Percentiles rank a stretch among this genome's conserved stretches.
phyloP scores from a whole-genome alignment of 2,797 vertebrate species.

The Alfaro cultratus region DNA sequence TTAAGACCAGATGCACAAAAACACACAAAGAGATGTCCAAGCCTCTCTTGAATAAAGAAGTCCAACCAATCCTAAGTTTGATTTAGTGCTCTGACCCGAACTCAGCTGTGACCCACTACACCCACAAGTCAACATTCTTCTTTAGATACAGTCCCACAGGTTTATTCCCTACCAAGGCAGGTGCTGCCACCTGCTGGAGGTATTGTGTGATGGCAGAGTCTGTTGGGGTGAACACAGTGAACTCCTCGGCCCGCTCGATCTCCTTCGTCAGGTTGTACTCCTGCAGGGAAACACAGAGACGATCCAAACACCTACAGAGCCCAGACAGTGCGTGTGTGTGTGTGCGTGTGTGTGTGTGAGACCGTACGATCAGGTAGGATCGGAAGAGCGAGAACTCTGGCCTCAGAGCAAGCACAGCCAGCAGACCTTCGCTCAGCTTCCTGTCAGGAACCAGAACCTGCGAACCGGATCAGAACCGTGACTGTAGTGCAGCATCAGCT shows the following conservation, averaged over 20 bases:
- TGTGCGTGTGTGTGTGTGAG: neutral
- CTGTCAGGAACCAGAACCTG: slow-evolving; percentile 88
- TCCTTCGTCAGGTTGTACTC: slow-evolving; percentile 82
- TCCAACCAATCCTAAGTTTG: neutral
- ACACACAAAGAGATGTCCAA: neutral
- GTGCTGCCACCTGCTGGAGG: slow-evolving; percentile 75
- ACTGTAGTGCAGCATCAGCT: neutral
- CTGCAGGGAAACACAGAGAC: slow-evolving; percentile 66
- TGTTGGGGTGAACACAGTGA: slow-evolving; percentile 90
- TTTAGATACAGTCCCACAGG: neutral
- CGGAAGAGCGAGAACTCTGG: slow-evolving; percentile 89
- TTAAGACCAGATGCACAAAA: neutral
- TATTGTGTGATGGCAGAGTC: slow-evolving; percentile 84
- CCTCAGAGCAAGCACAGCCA: slow-evolving; percentile 85
- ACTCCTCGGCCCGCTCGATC: slow-evolving; percentile 81
- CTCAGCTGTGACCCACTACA: neutral
- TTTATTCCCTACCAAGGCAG: slow-evolving; percentile 80
- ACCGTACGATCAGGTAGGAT: slow-evolving; percentile 80
- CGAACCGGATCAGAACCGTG: neutral
- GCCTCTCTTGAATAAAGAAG: neutral
- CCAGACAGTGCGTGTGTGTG: neutral
- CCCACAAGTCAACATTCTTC: neutral
- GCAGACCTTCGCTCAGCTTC: slow-evolving; percentile 76
- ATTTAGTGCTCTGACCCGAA: neutral
- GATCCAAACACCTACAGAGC: neutral